Evolutionary conservation across 2,113 vertebrate species (phyloP), one percentile per base, ranked within the genome.

Genomic region (Leptosomus discolor): DNA sequence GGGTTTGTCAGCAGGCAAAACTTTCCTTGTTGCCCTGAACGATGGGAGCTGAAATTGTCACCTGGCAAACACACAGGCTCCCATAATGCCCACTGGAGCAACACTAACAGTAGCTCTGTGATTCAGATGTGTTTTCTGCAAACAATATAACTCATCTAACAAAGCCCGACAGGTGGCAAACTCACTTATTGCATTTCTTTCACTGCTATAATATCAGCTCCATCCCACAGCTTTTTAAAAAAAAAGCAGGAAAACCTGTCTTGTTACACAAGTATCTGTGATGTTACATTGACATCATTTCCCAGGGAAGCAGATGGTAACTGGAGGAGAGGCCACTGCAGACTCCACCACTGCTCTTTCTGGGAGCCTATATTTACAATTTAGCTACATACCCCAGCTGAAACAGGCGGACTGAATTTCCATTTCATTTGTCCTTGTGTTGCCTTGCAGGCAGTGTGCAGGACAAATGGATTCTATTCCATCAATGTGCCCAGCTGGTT

Each of bases 401-500:
- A 82, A 75, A 39, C 23, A 60, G 45, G 39, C 3, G 0, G 16
- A 8, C 46, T 21, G 32, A 48, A 45, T 56, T 88, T 26, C 78
- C 36, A 12, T 4, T 2, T 45, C 32, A 0, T 50, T 85, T 23
- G 2, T 56, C 37, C 76, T 41, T 29, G 2, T 43, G 54, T 87
- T 57, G 85, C 43, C 65, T 51, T 67, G 73, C 94, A 99, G 99
- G 99, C 99, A 1, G 99, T 99, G 89, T 99, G 99, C 97, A 98
- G 99, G 94, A 99, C 99, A 5, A 99, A 97, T 0, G 98, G 99
- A 34, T 99, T 99, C 98, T 99, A 97, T 80, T 98, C 99, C 4
- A 93, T 99, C 84, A 98, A 97, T 0, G 99, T 99, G 95, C 97
- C 97, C 77, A 99, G 99, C 97, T 99, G 99, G 99, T 99, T 99